These are phyloP conservation scores for Pocillopora meandrina DNA, from an alignment of 92 coral and sea anemone species.

Conservation along the genomic window DNA sequence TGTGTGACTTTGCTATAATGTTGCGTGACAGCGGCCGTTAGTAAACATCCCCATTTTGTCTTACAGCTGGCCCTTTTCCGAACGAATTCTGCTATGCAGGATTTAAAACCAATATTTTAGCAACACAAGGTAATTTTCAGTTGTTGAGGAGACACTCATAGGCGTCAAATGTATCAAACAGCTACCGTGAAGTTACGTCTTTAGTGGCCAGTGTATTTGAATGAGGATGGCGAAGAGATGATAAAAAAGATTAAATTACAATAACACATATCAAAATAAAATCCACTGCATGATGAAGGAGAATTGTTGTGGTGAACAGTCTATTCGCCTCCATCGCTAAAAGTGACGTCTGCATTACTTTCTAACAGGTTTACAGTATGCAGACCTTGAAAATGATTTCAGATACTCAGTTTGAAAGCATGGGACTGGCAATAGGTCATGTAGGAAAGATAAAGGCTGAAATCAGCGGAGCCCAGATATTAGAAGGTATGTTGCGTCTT, in stretches of 20 bases:
- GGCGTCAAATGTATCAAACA: neutral
- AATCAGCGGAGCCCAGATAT: neutral
- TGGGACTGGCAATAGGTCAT: conserved; percentile 43
- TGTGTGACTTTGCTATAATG: too few species aligned
- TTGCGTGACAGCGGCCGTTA: neutral
- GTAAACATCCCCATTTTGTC: neutral
- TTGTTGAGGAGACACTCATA: neutral
- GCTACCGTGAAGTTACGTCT: too few species aligned
- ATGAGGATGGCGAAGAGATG: neutral
- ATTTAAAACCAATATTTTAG: neutral
- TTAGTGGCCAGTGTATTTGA: neutral
- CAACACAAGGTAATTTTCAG: neutral
- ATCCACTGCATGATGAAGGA: neutral
- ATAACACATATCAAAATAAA: too few species aligned
- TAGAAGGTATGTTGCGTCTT: neutral
- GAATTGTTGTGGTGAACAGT: neutral
- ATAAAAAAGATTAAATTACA: too few species aligned
- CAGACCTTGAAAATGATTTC: conserved; percentile 29
- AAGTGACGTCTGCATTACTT: neutral
- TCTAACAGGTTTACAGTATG: conserved; percentile 29
- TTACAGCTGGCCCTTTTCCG: neutral
- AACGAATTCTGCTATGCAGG: neutral
- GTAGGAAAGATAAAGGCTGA: conserved; percentile 13
- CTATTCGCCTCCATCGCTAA: neutral
- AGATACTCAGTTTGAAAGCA: conserved; percentile 24